Conservation (phyloP, 2,888 invertebrate genomes). For the Brenthis daphne region DNA sequence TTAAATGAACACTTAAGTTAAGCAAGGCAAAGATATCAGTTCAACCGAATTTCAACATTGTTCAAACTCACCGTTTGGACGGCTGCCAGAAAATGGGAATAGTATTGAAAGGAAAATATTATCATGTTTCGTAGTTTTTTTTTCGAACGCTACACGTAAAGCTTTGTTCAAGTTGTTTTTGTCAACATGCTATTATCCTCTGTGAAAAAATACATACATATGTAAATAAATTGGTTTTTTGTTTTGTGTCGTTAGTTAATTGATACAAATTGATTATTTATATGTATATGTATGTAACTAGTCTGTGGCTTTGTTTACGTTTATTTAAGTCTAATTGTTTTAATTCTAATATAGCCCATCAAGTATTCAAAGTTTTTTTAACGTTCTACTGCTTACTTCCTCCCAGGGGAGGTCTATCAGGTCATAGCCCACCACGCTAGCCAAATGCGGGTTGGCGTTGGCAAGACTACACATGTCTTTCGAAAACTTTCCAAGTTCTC, state of each 20-base stretch:
- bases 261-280: too few species aligned
- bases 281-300: too few species aligned
- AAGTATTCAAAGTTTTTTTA: too few species aligned
- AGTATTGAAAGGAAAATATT: slow-evolving; percentile 16
- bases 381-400: too few species aligned
- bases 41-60: slow-evolving; percentile 23
- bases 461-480: too few species aligned
- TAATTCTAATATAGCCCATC: too few species aligned
- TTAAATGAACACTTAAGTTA: slow-evolving; percentile 16
- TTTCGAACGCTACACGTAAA: slow-evolving; percentile 4
- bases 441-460: too few species aligned
- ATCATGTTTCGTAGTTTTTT: slow-evolving; percentile 9
- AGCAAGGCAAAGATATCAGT: slow-evolving; percentile 2
- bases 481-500: too few species aligned
- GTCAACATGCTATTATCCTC: slow-evolving; percentile 5
- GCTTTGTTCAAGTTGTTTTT: slow-evolving; percentile 13
- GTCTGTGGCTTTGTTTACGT: too few species aligned
- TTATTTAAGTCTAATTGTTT: too few species aligned
- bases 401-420: too few species aligned
- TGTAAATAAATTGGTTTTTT: slow-evolving; percentile 5
- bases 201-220: not conserved
- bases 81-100: slow-evolving; percentile 17
- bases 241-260: not conserved
- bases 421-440: too few species aligned
- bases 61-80: slow-evolving; percentile 22